Evolutionary conservation across 2,113 vertebrate genomes (phyloP).

Genomic region (Murina feae): DNA sequence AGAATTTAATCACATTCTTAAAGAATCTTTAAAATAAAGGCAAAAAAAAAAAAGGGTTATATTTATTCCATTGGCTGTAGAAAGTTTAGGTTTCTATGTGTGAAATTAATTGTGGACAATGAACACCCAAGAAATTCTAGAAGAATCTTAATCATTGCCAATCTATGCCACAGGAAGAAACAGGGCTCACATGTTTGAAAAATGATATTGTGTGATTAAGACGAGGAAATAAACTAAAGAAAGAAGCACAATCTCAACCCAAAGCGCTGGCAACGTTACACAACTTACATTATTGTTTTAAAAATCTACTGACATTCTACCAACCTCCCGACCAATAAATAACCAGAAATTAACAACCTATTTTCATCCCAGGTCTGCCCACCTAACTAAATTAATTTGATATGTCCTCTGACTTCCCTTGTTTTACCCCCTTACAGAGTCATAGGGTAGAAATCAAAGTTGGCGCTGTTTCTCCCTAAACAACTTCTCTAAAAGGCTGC

Average conservation of each 20-base stretch:
- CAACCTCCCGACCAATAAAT: background rate
- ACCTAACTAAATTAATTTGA: background rate
- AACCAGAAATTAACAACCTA: background rate
- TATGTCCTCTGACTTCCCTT: background rate
- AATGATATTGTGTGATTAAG: background rate
- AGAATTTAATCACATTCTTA: background rate
- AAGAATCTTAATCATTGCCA: background rate
- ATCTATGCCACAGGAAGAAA: background rate
- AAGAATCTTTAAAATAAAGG: background rate
- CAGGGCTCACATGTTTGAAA: background rate
- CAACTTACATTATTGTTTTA: background rate
- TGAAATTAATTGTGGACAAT: background rate
- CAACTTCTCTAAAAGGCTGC: background rate
- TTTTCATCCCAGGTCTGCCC: background rate
- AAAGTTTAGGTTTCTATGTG: background rate
- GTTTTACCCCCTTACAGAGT: background rate
- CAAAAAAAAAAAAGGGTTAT: background rate
- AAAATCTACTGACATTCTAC: background rate
- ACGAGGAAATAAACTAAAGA: background rate
- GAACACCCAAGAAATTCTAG: background rate
- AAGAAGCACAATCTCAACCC: background rate
- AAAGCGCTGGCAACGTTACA: background rate
- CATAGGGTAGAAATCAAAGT: background rate
- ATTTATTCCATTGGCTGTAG: background rate
- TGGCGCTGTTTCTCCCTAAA: background rate